Evolutionary conservation across 1,140 invertebrate species (phyloP), one percentile per base, ranked within the genome.

Genomic region (Neomicropteryx cornuta): DNA sequence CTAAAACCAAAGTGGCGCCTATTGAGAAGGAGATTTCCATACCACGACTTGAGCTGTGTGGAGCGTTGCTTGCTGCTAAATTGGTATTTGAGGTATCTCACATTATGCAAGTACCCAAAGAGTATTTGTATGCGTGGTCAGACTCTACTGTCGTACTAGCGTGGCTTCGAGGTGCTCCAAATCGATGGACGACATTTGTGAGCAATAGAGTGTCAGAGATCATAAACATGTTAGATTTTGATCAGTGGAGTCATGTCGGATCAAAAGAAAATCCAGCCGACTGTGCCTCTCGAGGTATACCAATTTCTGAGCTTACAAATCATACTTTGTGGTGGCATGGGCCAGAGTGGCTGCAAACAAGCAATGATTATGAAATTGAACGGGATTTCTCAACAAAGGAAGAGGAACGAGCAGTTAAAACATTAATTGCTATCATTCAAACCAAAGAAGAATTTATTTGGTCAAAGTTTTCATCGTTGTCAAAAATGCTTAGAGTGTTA

Each of bases 201-300:
- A 52, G 50, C 0, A 68, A 68, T 48, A 33, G 62, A 13, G 57
- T 67, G 0, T 22, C 50, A 3, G 41, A 53, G 41, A 66, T 66
- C 16, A 40, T 50, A 40, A 33, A 44, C 19, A 43, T 47, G 13
- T 41, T 47, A 5, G 11, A 22, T 20, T 14, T 33, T 4, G 31
- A 27, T 5, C 18, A 55, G 10, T 73, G 66, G 70, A 17, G 28
- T 27, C 58, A 72, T 45, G 52, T 70, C 0, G 19, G 32, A 5
- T 51, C 58, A 4, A 20, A 42, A 8, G 35, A 58, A 1, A 71
- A 73, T 48, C 61, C 62, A 11, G 62, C 62, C 3, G 67, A 73
- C 48, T 33, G 49, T 1, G 34, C 49, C 10, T 66, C 64, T 2
- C 41, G 66, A 36, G 67, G 68, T 13, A 13, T 49, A 10, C 17